A percentile compares a stretch with the other conserved stretches of the same genome.
phyloP scores from a whole-genome alignment of 2,797 vertebrate species.

The Micropoecilia bifurca region DNA sequence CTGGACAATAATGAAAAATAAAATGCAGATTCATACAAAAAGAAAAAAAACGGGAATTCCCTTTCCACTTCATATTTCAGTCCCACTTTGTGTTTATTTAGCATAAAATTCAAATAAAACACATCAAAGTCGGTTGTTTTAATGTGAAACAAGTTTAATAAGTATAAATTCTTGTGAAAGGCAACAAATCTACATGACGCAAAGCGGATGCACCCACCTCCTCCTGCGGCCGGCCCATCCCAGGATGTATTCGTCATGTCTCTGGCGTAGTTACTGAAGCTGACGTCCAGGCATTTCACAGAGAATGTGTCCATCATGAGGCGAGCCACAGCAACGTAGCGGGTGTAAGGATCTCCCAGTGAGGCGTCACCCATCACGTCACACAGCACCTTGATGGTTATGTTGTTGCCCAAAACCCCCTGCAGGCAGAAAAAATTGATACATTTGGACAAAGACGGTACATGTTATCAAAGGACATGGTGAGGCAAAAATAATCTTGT shows the following conservation, averaged over 20 bases:
- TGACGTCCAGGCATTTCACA: constrained; percentile 62
- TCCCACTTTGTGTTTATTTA: neutral
- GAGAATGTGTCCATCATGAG: constrained; percentile 61
- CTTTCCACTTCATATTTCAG: neutral
- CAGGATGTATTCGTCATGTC: constrained; percentile 76
- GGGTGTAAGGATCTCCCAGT: constrained; percentile 61
- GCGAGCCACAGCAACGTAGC: constrained; percentile 63
- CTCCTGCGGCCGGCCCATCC: constrained; percentile 68
- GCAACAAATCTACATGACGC: neutral
- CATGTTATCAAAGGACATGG: neutral
- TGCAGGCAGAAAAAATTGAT: constrained; percentile 13
- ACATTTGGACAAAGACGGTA: neutral
- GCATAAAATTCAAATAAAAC: neutral
- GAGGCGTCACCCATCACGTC: constrained; percentile 69
- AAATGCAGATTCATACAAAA: neutral
- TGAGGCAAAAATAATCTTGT: neutral
- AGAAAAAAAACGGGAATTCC: neutral
- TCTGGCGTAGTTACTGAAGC: constrained; percentile 64
- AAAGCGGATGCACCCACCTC: constrained; percentile 60
- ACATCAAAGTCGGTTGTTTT: neutral
- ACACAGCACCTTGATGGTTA: constrained; percentile 79
- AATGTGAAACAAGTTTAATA: neutral
- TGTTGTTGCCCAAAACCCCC: constrained; percentile 70
- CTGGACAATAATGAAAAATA: neutral
- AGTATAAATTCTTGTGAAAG: neutral